Conservation (phyloP, 2,797 vertebrate genomes). For the Bucorvus abyssinicus region DNA sequence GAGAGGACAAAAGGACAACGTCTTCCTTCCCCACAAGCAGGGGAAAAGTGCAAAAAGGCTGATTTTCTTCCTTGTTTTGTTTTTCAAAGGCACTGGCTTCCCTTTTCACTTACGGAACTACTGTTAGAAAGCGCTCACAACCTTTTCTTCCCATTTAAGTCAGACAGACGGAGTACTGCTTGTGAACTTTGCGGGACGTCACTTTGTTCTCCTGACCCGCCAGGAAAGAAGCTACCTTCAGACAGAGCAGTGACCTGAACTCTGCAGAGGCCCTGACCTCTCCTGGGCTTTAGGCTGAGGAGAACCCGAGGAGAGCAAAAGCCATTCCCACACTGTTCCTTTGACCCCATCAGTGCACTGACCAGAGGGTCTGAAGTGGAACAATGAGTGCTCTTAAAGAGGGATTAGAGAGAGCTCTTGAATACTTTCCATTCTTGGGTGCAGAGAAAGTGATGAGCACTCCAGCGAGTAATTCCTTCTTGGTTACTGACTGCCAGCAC, state of each 20-base stretch:
- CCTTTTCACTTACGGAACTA: neutral
- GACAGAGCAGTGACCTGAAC: neutral
- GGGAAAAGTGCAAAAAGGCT: neutral
- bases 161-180: neutral
- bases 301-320: neutral
- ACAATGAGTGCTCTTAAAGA: neutral
- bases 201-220: neutral
- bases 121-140: neutral
- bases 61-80: neutral
- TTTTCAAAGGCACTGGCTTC: neutral
- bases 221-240: neutral
- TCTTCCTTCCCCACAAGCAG: neutral
- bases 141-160: neutral
- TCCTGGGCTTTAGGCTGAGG: neutral
- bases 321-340: neutral
- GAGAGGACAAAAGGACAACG: neutral
- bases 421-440: neutral
- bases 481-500: neutral
- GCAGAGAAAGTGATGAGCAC: neutral
- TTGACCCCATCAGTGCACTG: neutral
- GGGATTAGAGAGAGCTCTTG: neutral
- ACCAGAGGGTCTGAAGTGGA: neutral
- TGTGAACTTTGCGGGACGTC: neutral
- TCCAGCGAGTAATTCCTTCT: neutral
- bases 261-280: neutral